phyloP scores from a whole-genome alignment of 2,888 invertebrate genomes.

The Tipula confusa region DNA sequence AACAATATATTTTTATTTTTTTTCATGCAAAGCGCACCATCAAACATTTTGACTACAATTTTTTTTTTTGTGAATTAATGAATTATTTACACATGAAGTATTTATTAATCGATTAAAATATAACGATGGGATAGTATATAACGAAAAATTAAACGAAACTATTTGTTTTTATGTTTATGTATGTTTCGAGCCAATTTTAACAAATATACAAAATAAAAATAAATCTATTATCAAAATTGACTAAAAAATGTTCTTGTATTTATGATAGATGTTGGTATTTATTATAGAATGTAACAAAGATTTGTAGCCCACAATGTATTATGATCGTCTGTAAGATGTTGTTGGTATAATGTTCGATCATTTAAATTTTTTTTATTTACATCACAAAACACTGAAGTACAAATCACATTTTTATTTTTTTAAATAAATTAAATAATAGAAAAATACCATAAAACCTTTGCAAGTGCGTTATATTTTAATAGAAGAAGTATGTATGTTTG shows the following conservation, averaged over 20 bases:
- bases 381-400: neutral
- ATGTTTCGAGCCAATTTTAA: neutral
- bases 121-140: neutral
- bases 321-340: neutral
- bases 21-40: neutral
- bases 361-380: neutral
- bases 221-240: neutral
- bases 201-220: neutral
- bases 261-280: neutral
- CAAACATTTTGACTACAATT: neutral
- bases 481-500: neutral
- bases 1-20: neutral
- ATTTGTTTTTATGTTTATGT: neutral
- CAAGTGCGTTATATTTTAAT: neutral
- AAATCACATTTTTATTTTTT: neutral
- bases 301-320: neutral
- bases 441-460: neutral
- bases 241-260: neutral
- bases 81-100: neutral
- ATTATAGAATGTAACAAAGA: neutral
- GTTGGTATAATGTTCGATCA: neutral
- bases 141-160: neutral
- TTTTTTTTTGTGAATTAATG: neutral
- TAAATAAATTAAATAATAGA: neutral
- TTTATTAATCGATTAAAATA: neutral